phyloP scores from a whole-genome alignment of 2,888 invertebrate genomes.

The Acrobasis consociella region DNA sequence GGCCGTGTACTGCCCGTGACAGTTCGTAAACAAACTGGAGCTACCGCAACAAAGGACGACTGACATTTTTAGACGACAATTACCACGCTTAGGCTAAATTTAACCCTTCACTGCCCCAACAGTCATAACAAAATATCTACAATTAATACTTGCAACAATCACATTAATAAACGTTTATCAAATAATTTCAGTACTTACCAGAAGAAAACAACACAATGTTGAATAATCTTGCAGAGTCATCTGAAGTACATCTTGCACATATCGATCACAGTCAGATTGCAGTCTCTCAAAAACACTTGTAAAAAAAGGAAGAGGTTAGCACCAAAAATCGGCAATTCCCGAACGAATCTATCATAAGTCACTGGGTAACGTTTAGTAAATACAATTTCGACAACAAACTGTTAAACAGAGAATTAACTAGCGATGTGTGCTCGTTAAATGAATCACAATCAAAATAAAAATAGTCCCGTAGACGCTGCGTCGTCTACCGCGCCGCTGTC shows the following conservation, averaged over 20 bases:
- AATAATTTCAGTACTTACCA: conserved; percentile 59
- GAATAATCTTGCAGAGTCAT: conserved; percentile 71
- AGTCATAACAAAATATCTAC: neutral
- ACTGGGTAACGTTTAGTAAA: conserved; percentile 55
- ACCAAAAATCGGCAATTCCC: conserved; percentile 64
- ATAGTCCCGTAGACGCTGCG: conserved; percentile 77
- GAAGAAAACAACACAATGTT: conserved; percentile 59
- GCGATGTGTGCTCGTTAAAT: conserved; percentile 66
- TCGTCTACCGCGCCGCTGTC: conserved; percentile 80
- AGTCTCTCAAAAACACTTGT: conserved; percentile 79
- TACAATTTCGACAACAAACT: conserved; percentile 55
- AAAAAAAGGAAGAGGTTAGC: conserved; percentile 78
- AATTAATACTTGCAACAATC: conserved; percentile 1
- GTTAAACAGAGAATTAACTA: conserved; percentile 52
- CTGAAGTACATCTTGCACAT: conserved; percentile 81
- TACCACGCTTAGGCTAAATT: conserved; percentile 37
- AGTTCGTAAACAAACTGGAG: conserved; percentile 84
- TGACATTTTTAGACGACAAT: conserved; percentile 48
- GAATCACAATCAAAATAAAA: conserved; percentile 81
- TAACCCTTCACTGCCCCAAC: conserved; percentile 23
- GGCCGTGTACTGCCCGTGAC: conserved; percentile 83
- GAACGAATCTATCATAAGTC: conserved; percentile 61
- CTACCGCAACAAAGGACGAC: conserved; percentile 77
- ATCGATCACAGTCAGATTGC: conserved; percentile 78
- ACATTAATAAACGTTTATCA: conserved; percentile 15